phyloP scores from a whole-genome alignment of 2,888 invertebrate genomes.

The Spatulosminthurus flaviceps region DNA sequence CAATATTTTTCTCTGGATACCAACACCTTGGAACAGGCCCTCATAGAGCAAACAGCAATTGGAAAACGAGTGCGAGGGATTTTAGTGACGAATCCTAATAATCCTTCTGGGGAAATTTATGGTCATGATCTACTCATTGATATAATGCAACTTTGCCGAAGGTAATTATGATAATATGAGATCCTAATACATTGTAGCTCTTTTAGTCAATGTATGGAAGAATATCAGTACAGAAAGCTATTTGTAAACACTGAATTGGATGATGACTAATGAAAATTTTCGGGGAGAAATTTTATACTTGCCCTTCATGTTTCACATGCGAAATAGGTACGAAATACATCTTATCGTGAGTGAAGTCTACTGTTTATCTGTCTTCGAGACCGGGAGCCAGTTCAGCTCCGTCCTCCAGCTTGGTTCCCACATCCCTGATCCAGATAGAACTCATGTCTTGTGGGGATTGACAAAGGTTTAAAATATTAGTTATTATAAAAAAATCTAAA shows the following conservation, averaged over 20 bases:
- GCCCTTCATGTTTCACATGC: not conserved
- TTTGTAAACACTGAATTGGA: not conserved
- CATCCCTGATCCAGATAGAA: constrained; percentile 41
- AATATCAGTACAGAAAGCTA: too few relatives aligned
- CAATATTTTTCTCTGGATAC: constrained; percentile 48
- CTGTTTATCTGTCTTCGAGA: constrained; percentile 57
- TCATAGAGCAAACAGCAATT: constrained; percentile 36
- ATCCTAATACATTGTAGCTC: too few relatives aligned
- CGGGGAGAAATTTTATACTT: not conserved
- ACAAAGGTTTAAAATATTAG: constrained; percentile 50
- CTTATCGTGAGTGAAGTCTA: constrained; percentile 59
- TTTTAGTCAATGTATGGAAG: too few relatives aligned
- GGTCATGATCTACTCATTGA: constrained; percentile 41
- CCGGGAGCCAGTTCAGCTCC: constrained; percentile 49
- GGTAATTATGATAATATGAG: constrained; percentile 30
- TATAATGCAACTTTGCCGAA: constrained; percentile 56
- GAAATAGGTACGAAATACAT: constrained; percentile 52
- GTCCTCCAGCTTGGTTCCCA: constrained; percentile 44
- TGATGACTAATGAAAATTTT: too few relatives aligned
- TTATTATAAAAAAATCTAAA: too few relatives aligned
- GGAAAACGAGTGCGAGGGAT: constrained; percentile 53
- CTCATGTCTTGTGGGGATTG: constrained; percentile 60
- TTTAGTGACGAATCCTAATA: constrained; percentile 58
- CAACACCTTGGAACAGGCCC: constrained; percentile 46
- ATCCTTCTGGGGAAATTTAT: constrained; percentile 56